Conservation (phyloP, 2,113 vertebrate genomes). For the Rhodinocichla rosea region DNA sequence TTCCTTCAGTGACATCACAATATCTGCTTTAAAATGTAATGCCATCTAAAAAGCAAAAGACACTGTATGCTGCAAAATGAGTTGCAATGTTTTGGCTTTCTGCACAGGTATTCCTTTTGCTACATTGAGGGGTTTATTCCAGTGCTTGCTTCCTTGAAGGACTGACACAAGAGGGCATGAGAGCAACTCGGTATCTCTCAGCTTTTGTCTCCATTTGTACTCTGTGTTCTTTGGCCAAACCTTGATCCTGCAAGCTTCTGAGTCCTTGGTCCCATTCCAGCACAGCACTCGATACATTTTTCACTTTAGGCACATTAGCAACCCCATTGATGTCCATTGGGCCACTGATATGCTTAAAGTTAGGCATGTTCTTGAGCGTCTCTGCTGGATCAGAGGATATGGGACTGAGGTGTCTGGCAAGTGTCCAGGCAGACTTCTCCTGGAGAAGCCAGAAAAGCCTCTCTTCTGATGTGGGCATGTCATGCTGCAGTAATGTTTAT, state of each 20-base stretch:
- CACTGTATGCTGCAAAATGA: background rate
- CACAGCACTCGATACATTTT: background rate
- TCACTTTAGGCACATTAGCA: constrained; percentile 32
- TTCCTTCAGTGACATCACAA: constrained; percentile 40
- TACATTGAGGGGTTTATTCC: background rate
- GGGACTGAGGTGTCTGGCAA: background rate
- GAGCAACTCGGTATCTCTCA: background rate
- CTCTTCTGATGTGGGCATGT: background rate
- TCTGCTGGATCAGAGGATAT: background rate
- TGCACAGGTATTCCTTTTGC: background rate
- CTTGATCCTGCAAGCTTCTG: constrained; percentile 35
- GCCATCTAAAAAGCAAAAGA: background rate
- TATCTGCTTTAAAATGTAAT: constrained; percentile 22
- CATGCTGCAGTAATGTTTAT: background rate
- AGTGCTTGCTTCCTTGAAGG: background rate
- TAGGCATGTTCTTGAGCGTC: background rate
- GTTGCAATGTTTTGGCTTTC: background rate
- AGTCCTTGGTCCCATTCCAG: constrained; percentile 34
- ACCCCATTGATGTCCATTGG: background rate
- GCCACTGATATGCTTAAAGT: constrained; percentile 3
- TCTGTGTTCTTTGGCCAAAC: constrained; percentile 56
- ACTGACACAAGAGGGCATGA: background rate
- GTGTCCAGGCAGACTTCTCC: background rate
- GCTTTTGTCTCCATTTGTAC: background rate
- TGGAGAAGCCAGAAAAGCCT: background rate